phyloP scores from a whole-genome alignment of 2,113 vertebrate species.

The Chloebia gouldiae region DNA sequence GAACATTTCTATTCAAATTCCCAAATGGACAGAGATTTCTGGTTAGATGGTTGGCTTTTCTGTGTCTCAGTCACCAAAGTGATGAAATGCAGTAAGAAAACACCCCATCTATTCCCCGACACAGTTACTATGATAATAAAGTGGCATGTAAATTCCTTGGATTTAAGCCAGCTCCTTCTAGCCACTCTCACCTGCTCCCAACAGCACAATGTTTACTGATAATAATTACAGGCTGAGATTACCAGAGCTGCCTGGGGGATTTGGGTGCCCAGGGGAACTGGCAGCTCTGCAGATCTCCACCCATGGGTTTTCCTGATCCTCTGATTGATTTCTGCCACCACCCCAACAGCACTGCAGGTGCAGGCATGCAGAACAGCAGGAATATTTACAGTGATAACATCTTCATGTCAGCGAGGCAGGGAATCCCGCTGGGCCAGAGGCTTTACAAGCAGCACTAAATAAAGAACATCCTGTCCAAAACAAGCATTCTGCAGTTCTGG shows the following conservation, averaged over 20 bases:
- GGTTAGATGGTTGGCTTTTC: background rate
- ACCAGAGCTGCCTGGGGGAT: background rate
- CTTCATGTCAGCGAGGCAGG: background rate
- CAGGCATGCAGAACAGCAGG: background rate
- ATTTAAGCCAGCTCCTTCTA: background rate
- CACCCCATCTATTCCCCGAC: background rate
- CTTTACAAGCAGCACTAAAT: background rate
- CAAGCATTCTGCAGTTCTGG: background rate
- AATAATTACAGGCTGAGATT: conserved; percentile 4
- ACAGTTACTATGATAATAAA: background rate
- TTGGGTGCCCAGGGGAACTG: background rate
- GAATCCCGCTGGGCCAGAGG: background rate
- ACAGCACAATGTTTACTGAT: background rate
- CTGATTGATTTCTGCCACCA: background rate
- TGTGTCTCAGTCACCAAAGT: background rate
- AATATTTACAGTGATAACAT: background rate
- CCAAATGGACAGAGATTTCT: background rate
- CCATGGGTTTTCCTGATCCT: background rate
- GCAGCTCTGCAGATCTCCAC: background rate
- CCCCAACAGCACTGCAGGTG: background rate
- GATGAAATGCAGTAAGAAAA: background rate
- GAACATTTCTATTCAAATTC: background rate
- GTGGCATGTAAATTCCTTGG: background rate
- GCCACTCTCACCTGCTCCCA: background rate
- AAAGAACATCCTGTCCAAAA: background rate